phyloP scores from a whole-genome alignment of 1,140 invertebrate species.

The Drosophila chauvacae region DNA sequence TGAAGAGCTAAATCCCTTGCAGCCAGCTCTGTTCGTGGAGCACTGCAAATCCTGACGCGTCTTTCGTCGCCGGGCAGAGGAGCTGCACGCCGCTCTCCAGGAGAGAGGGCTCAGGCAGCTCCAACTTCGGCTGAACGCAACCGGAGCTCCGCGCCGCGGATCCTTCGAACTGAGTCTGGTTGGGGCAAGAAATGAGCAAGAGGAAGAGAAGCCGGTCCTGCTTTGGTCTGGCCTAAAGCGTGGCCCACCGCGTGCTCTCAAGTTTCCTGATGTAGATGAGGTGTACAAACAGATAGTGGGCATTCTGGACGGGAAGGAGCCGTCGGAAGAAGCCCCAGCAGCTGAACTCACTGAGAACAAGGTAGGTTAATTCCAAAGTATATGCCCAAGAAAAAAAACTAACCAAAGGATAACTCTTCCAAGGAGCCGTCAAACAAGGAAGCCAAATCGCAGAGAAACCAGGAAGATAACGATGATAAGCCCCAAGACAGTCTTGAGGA shows the following conservation, averaged over 20 bases:
- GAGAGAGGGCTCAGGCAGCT: conserved; percentile 42
- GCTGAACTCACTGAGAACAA: not conserved
- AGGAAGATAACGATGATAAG: not conserved
- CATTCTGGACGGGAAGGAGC: conserved; percentile 10
- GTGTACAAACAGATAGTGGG: conserved; percentile 35
- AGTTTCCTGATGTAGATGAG: conserved; percentile 63
- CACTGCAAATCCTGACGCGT: conserved; percentile 73
- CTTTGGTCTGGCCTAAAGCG: conserved; percentile 77
- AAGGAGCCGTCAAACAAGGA: not conserved
- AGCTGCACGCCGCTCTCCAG: conserved; percentile 60
- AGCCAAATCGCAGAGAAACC: not conserved
- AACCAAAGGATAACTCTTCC: not conserved
- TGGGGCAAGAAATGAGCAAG: conserved; percentile 20
- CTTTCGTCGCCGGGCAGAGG: conserved; percentile 70
- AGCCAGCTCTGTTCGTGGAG: conserved; percentile 62
- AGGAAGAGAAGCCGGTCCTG: conserved; percentile 14
- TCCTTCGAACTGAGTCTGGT: conserved; percentile 68
- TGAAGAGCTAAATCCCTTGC: conserved; percentile 30
- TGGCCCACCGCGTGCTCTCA: conserved; percentile 68
- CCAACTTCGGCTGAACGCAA: conserved; percentile 64
- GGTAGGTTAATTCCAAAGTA: not conserved
- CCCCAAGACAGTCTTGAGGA: not conserved
- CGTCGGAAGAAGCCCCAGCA: not conserved
- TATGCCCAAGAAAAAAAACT: not conserved
- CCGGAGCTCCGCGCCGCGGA: conserved; percentile 65